Conservation (phyloP, 2,888 invertebrate species). For the Dicycla oo region DNA sequence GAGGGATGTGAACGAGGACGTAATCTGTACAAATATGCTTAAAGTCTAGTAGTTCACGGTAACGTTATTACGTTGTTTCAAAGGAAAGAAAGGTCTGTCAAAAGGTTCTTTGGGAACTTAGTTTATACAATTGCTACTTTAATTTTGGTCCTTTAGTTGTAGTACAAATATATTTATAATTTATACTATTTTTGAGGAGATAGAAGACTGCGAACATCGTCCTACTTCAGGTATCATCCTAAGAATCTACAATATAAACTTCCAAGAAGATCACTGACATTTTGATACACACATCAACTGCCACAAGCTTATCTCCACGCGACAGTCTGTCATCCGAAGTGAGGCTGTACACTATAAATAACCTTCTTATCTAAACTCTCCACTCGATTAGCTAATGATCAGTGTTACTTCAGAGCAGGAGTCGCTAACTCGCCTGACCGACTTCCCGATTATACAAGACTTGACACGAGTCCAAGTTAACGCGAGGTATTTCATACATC, state of each 20-base stretch:
- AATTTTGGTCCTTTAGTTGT: background rate
- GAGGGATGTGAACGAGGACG: background rate
- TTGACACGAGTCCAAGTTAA: background rate
- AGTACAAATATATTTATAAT: background rate
- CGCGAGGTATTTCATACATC: conserved; percentile 13
- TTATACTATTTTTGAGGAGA: background rate
- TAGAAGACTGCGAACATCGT: background rate
- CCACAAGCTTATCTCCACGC: background rate
- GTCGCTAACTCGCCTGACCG: conserved; percentile 3
- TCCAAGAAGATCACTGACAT: background rate
- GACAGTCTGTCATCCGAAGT: background rate
- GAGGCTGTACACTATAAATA: conserved; percentile 9
- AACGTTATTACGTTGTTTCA: background rate
- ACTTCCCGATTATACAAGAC: conserved; percentile 3
- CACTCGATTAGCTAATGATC: conserved; percentile 29
- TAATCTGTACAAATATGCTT: conserved; percentile 1
- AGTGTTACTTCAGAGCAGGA: conserved; percentile 16
- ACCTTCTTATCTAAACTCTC: conserved; percentile 8
- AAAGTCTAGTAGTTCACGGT: background rate
- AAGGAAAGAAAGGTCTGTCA: background rate
- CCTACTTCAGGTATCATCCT: background rate
- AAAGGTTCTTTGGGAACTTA: background rate
- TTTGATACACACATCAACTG: background rate
- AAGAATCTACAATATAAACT: background rate
- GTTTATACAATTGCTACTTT: background rate